Base-by-base conservation (phyloP, 37 sponge, comb jelly and placozoan genomes). In the Cliona cf. orientalis region DNA sequence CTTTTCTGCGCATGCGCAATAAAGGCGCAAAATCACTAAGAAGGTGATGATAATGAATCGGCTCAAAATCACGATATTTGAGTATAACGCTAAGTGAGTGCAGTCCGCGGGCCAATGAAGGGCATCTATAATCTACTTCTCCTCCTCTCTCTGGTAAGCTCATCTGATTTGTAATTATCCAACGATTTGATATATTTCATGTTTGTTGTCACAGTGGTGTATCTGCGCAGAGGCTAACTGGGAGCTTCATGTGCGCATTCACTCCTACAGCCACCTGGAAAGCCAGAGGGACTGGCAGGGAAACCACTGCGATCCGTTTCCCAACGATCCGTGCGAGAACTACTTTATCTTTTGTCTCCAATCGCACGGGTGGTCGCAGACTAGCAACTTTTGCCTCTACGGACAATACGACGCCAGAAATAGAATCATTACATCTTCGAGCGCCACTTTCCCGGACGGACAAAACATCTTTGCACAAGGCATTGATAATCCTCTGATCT, bases 291-390 rank as follows among this genome's bases (percentile, higher is more conserved):
- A 82, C 66, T 73, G 38, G 38, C 9, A 72, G 1, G 83, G 83
- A 4, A 55, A 26, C 5, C 65, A 66, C 55, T 82, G 83, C 44
- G 83, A 81, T 6, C 1, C 32, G 25, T 1, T 67, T 22, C n/a
- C 46, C 42, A 60, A 11, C 3, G 17, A 72, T 49, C 26, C 65
- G 2, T 86, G 86, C 60, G 87, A 86, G 21, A 41, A 49, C n/a
- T 70, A 62, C 56, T 86, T 86, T 32, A 46, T 59, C 40, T 71
- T 86, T 67, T 86, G 87, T 22, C 40, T 79, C 38, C 72, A n/a
- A 66, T 9, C 37, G 17, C 22, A 63, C 5, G 62, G 60, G 40
- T 28, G 19, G 33, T 5, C 21, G 33, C 68, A 22, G 35, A 4
- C n/a, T n/a, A 67, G 46, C 56, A 39, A 76, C 69, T 39, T 28